A percentile compares a stretch with the other conserved stretches of the same genome.
Evolutionary conservation across 2,888 invertebrate species (phyloP).

Genomic region (Drosophila quasianomalipes): DNA sequence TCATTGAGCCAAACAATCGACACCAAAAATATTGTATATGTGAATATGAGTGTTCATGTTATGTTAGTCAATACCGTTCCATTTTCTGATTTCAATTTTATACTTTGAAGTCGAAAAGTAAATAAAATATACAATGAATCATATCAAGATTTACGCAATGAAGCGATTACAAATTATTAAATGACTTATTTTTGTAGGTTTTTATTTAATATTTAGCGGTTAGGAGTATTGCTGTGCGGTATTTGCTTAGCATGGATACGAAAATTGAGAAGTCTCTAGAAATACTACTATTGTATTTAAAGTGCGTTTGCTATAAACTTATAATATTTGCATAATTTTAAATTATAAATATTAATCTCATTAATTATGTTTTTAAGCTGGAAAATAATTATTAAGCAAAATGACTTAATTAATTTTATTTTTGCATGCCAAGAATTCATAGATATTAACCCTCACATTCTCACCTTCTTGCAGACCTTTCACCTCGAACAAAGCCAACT

Average conservation of each 20-base stretch:
- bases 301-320: not conserved
- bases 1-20: not conserved
- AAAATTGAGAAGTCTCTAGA: not conserved
- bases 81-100: not conserved
- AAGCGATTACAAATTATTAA: not conserved
- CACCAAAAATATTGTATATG: not conserved
- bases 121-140: not conserved
- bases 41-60: not conserved
- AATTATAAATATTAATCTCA: not conserved
- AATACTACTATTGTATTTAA: not conserved
- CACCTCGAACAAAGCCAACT: conserved; percentile 88
- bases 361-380: not conserved
- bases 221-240: not conserved
- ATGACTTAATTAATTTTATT: not conserved
- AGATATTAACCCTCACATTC: conserved; percentile 31
- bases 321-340: not conserved
- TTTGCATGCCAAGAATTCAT: not conserved
- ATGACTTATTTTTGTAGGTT: not conserved
- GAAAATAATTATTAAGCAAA: not conserved
- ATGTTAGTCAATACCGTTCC: not conserved
- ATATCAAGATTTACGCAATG: not conserved
- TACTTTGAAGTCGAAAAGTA: no score
- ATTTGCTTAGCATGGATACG: not conserved
- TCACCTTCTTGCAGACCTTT: conserved; percentile 88
- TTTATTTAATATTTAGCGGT: not conserved